phyloP scores from a whole-genome alignment of 2,113 vertebrate species.

The Pterocles burchelli region DNA sequence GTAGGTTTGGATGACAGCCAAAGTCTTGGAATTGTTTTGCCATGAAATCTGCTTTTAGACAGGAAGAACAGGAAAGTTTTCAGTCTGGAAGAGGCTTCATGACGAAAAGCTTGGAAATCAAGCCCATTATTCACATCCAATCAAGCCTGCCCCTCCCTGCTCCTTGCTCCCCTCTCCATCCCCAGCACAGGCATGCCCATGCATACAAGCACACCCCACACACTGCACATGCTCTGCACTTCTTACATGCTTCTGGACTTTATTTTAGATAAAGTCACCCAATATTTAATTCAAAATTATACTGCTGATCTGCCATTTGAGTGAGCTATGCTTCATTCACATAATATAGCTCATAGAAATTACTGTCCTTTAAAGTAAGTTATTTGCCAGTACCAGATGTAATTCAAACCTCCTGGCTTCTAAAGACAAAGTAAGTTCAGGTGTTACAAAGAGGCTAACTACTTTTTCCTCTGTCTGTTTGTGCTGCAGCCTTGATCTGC shows the following conservation, averaged over 20 bases:
- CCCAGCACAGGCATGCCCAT: not conserved
- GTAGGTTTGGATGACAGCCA: slow-evolving; percentile 49
- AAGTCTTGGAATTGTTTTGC: slow-evolving; percentile 67
- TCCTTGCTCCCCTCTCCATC: not conserved
- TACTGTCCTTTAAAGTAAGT: not conserved
- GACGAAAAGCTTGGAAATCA: slow-evolving; percentile 62
- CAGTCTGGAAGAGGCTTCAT: slow-evolving; percentile 25
- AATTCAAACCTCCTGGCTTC: not conserved
- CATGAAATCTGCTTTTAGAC: slow-evolving; percentile 67
- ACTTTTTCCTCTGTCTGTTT: not conserved
- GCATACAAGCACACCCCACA: not conserved
- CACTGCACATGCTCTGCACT: rapidly evolving
- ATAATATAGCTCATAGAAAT: not conserved
- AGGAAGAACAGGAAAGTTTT: slow-evolving; percentile 62
- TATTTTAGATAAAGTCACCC: not conserved
- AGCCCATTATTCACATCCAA: slow-evolving; percentile 62
- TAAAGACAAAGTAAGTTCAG: not conserved
- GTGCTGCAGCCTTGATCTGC: not conserved
- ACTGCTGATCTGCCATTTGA: not conserved
- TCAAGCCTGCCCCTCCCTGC: slow-evolving; percentile 34
- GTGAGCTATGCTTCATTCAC: not conserved
- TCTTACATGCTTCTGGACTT: not conserved
- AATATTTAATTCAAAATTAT: not conserved
- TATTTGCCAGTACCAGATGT: not conserved
- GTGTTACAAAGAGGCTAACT: not conserved